A percentile compares a stretch with the other conserved stretches of the same genome.
Conservation (phyloP, 2,888 invertebrate species). For the Fragum whitleyi region DNA sequence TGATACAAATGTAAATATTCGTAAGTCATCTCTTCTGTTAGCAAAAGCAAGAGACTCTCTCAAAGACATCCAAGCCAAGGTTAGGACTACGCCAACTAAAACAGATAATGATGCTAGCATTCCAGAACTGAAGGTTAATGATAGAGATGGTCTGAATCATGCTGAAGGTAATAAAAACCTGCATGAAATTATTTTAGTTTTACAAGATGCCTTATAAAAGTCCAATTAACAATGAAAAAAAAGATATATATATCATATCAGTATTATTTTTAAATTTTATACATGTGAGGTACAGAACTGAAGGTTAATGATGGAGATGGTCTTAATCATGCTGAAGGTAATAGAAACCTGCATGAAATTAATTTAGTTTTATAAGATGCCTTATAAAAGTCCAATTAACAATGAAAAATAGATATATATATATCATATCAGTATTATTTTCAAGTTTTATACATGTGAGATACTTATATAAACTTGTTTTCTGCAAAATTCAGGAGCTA, state of each 20-base stretch:
- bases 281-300: too few relatives aligned
- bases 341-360: not conserved
- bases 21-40: not conserved
- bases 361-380: too few relatives aligned
- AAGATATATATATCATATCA: too few relatives aligned
- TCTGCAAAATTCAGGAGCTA: too few relatives aligned
- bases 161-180: not conserved
- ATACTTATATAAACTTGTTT: too few relatives aligned
- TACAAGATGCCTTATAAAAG: too few relatives aligned
- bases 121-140: not conserved
- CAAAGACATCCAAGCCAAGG: constrained; percentile 66
- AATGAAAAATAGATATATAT: too few relatives aligned
- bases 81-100: constrained; percentile 35
- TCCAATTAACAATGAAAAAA: too few relatives aligned
- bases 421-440: too few relatives aligned
- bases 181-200: not conserved
- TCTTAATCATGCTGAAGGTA: not conserved
- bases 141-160: not conserved
- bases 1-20: not conserved
- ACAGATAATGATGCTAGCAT: not conserved
- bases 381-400: too few relatives aligned
- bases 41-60: constrained; percentile 66
- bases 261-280: too few relatives aligned
- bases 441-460: too few relatives aligned
- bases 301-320: not conserved